Percentiles rank a stretch among this genome's conserved stretches.
Evolutionary conservation across 2,888 invertebrate genomes (phyloP).

Genomic region (Drosophila setosimentum): DNA sequence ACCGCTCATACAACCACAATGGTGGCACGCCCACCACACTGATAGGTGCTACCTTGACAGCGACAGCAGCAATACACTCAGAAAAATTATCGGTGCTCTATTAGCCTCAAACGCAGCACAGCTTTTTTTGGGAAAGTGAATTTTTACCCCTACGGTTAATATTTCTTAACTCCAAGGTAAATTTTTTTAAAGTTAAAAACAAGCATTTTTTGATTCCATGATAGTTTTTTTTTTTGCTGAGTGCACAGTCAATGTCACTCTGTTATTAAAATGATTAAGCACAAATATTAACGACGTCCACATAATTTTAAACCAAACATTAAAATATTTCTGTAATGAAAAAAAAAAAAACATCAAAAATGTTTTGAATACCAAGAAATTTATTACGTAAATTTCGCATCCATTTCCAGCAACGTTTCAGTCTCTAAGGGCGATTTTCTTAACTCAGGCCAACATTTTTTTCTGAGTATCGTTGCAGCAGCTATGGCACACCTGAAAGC

Average conservation of each 20-base stretch:
- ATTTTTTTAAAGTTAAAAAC: background rate
- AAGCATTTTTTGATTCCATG: background rate
- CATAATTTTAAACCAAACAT: background rate
- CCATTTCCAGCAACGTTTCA: background rate
- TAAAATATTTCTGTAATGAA: background rate
- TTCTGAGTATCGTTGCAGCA: background rate
- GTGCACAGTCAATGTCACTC: background rate
- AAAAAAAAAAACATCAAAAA: background rate
- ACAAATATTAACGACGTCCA: background rate
- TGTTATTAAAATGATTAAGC: background rate
- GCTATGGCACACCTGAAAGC: conserved; percentile 3
- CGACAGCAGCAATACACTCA: conserved; percentile 19
- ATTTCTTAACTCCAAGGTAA: background rate
- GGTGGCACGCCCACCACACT: conserved; percentile 31
- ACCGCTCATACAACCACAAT: conserved; percentile 42
- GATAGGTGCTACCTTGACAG: conserved; percentile 31
- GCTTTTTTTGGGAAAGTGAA: background rate
- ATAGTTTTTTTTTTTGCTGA: background rate
- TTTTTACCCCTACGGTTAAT: background rate
- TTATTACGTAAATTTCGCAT: background rate
- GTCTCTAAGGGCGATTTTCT: background rate
- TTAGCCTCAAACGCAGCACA: background rate
- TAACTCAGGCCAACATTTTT: background rate
- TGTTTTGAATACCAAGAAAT: background rate
- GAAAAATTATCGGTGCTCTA: background rate